phyloP scores from a whole-genome alignment of 2,888 invertebrate genomes.

The Drosophila pullipes region DNA sequence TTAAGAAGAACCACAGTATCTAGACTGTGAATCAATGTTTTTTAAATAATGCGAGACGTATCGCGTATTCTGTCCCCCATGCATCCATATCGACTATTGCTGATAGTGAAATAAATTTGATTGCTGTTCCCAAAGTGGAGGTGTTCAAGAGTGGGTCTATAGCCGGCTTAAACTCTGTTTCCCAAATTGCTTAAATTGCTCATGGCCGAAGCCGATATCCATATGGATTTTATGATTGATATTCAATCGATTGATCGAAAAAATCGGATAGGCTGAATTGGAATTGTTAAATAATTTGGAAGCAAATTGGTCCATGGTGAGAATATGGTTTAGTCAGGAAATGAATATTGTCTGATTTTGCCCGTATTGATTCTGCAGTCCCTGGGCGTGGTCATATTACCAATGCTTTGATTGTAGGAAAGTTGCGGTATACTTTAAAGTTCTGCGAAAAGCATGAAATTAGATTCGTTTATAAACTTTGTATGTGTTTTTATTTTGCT shows the following conservation, averaged over 20 bases:
- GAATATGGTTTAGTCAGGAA: not conserved
- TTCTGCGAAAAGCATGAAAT: not conserved
- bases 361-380: not conserved
- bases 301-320: not conserved
- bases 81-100: no score
- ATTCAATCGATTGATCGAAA: no score
- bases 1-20: slow-evolving; percentile 60
- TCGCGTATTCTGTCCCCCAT: no score
- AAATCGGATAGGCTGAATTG: no score
- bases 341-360: not conserved
- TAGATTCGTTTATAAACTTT: not conserved
- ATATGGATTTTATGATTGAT: no score
- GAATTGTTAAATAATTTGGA: no score
- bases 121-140: not conserved
- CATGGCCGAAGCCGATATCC: no score
- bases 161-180: not conserved
- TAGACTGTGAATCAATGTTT: slow-evolving; percentile 50
- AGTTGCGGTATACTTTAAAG: not conserved
- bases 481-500: not conserved
- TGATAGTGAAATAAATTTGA: not conserved
- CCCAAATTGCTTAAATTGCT: no score
- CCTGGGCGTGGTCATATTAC: not conserved
- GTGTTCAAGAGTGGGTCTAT: no score
- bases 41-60: not conserved
- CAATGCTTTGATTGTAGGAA: not conserved